phyloP scores from a whole-genome alignment of 1,140 invertebrate species.

The Cotesia vestalis region DNA sequence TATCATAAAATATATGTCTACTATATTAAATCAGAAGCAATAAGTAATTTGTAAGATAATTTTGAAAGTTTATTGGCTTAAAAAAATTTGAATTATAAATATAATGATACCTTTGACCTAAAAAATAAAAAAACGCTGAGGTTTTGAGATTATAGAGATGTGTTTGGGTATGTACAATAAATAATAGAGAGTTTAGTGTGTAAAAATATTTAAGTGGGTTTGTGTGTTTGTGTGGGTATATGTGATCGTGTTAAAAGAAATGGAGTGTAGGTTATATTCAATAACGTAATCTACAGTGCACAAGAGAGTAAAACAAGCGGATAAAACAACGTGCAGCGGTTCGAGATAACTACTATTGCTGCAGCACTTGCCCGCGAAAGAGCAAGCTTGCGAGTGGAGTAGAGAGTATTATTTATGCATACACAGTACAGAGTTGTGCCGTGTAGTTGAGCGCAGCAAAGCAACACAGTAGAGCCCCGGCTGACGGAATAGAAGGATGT shows the following conservation, averaged over 20 bases:
- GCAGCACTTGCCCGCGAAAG: conserved; percentile 8
- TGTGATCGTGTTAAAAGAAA: background rate
- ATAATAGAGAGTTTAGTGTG: no score
- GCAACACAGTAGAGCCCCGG: no score
- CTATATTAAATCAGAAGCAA: no score
- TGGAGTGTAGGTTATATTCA: conserved; percentile 13
- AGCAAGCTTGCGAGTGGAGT: conserved; percentile 28
- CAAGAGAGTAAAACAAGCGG: conserved; percentile 6
- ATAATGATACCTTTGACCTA: no score
- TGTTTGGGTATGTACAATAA: no score
- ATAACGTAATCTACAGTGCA: conserved; percentile 1
- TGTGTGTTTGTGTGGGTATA: background rate
- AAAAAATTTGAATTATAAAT: no score
- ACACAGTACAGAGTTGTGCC: conserved; percentile 31
- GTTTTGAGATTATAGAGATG: no score
- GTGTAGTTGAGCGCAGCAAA: conserved; percentile 13
- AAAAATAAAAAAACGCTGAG: no score
- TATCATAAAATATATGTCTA: no score
- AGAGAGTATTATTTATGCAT: conserved; percentile 37
- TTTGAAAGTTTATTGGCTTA: no score
- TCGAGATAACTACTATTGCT: conserved; percentile 5
- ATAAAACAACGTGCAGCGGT: conserved; percentile 5
- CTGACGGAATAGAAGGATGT: conserved; percentile 12
- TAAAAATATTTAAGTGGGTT: no score
- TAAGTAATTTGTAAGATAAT: no score